Percentiles rank a stretch among this genome's conserved stretches.
Evolutionary conservation across 2,797 vertebrate genomes (phyloP).

Genomic region (Chloroceryle amazona): DNA sequence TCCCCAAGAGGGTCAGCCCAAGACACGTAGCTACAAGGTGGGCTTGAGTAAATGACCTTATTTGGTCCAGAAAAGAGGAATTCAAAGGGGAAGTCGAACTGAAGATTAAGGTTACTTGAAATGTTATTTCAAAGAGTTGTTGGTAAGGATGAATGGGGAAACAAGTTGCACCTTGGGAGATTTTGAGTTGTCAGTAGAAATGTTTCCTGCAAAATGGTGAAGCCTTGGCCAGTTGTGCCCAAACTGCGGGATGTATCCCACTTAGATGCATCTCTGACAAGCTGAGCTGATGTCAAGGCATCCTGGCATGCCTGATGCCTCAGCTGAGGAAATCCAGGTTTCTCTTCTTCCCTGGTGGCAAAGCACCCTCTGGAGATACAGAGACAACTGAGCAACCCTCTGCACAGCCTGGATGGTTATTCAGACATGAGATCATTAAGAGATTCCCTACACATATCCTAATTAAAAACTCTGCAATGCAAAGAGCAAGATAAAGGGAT

Average conservation of each 20-base stretch:
- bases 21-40: fast-evolving
- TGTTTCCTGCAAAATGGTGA: background rate
- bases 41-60: background rate
- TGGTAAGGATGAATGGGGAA: background rate
- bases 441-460: slow-evolving; percentile 66
- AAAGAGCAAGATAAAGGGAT: slow-evolving; percentile 72
- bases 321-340: background rate
- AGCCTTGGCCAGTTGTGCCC: background rate
- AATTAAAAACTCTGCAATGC: slow-evolving; percentile 75
- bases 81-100: background rate
- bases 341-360: background rate
- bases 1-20: fast-evolving
- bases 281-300: background rate
- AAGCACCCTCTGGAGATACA: slow-evolving; percentile 47
- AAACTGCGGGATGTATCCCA: background rate
- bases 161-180: background rate
- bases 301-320: background rate
- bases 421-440: slow-evolving; percentile 56
- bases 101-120: background rate
- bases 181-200: background rate
- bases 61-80: background rate
- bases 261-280: background rate
- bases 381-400: background rate
- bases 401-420: slow-evolving; percentile 26
- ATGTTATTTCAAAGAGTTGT: background rate